These are phyloP conservation scores for Caenorhabditis macrosperma DNA, from an alignment of 2,888 invertebrate genomes.

Conservation along the genomic window DNA sequence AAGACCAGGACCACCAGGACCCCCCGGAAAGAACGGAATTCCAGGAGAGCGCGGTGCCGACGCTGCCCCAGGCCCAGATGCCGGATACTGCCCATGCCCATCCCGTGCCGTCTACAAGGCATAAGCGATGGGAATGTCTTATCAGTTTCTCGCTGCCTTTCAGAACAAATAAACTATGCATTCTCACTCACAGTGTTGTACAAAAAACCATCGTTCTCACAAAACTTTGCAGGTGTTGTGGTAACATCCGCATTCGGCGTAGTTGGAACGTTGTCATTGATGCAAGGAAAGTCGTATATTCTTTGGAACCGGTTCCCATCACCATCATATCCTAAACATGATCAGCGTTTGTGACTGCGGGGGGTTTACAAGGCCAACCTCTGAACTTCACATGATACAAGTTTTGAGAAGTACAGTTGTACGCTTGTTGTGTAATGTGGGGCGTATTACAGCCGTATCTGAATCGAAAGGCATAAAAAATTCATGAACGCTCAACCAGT, in stretches of 20 bases:
- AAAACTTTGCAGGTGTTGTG: conserved; percentile 58
- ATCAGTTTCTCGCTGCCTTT: background rate
- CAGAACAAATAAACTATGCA: background rate
- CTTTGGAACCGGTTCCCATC: conserved; percentile 70
- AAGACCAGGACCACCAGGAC: conserved; percentile 66
- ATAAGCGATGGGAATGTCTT: background rate
- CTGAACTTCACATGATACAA: conserved; percentile 63
- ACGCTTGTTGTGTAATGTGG: conserved; percentile 57
- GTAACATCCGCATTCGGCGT: conserved; percentile 39
- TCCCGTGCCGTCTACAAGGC: conserved; percentile 56
- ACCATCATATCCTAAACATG: conserved; percentile 61
- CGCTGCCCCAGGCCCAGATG: conserved; percentile 65
- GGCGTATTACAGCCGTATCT: conserved; percentile 70
- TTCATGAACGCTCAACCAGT: background rate
- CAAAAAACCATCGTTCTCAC: conserved; percentile 67
- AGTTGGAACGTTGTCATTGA: conserved; percentile 31
- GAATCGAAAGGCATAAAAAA: background rate
- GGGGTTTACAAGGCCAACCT: conserved; percentile 40
- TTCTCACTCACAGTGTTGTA: conserved; percentile 45
- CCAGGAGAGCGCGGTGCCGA: conserved; percentile 62
- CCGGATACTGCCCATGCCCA: conserved; percentile 68
- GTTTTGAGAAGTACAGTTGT: conserved; percentile 61
- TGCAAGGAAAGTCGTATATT: conserved; percentile 71
- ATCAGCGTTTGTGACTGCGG: background rate
- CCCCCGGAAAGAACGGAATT: conserved; percentile 66